A percentile compares a stretch with the other conserved stretches of the same genome.
Evolutionary conservation across 2,888 invertebrate species (phyloP).

Genomic region (Patella depressa): DNA sequence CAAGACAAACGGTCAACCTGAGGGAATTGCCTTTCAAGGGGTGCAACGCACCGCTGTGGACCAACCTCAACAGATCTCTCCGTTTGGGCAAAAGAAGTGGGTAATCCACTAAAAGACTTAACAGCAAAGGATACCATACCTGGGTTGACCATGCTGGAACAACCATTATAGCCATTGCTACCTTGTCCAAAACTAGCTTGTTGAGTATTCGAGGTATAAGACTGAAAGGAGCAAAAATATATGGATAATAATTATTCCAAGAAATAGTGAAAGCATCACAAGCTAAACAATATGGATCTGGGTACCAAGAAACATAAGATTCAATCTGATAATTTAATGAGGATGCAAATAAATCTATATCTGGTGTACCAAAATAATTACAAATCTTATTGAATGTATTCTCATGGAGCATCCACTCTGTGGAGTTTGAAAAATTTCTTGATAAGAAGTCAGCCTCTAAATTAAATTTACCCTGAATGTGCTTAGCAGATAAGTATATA

Average conservation of each 20-base stretch:
- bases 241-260: constrained; percentile 32
- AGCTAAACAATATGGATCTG: constrained; percentile 26
- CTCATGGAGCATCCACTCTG: constrained; percentile 34
- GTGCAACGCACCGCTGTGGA: neutral
- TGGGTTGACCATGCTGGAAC: constrained; percentile 33
- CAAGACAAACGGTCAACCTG: constrained; percentile 8
- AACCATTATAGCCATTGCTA: constrained; percentile 26
- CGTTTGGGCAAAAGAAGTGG: neutral
- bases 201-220: constrained; percentile 6
- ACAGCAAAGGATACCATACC: constrained; percentile 33
- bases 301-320: constrained; percentile 29
- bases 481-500: constrained; percentile 28
- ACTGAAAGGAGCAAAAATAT: constrained; percentile 34
- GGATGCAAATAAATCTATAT: constrained; percentile 36
- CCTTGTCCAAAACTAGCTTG: constrained; percentile 24
- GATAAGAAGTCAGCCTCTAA: constrained; percentile 28
- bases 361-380: constrained; percentile 22
- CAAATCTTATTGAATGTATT: constrained; percentile 23
- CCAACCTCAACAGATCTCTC: neutral
- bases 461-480: constrained; percentile 25
- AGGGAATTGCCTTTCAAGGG: constrained; percentile 2
- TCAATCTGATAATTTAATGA: constrained; percentile 27
- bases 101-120: constrained; percentile 15
- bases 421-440: constrained; percentile 28
- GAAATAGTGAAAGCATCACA: constrained; percentile 29